Conservation (phyloP, 1,140 invertebrate genomes). For the Drosophila sulfurigaster region DNA sequence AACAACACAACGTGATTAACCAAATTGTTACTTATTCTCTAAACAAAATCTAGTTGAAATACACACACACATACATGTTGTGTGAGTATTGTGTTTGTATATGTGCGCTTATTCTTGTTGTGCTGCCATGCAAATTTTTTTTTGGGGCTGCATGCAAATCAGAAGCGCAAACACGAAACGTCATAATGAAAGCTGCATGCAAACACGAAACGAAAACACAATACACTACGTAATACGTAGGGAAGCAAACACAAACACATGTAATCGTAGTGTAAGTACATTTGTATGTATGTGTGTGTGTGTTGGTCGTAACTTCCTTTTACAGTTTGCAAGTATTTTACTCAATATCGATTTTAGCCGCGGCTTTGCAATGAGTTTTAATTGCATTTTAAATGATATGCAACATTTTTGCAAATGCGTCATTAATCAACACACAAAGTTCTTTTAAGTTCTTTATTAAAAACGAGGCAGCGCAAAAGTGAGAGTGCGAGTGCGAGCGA, state of each 20-base stretch:
- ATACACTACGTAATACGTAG: not conserved
- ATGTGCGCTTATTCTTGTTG: constrained; percentile 24
- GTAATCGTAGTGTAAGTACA: not conserved
- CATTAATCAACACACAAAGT: constrained; percentile 33
- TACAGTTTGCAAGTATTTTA: constrained; percentile 10
- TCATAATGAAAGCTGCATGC: constrained; percentile 35
- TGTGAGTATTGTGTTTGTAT: constrained; percentile 7
- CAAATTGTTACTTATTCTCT: constrained; percentile 20
- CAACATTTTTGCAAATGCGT: constrained; percentile 22
- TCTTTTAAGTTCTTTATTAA: constrained; percentile 21
- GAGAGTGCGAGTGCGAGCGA: constrained; percentile 4
- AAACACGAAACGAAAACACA: constrained; percentile 25
- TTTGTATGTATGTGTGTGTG: not conserved
- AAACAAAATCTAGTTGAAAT: not conserved
- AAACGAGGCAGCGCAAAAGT: not conserved
- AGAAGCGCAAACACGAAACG: constrained; percentile 44
- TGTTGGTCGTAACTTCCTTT: constrained; percentile 19
- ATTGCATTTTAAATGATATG: constrained; percentile 42
- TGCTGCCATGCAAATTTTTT: constrained; percentile 27
- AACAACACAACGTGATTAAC: constrained; percentile 10
- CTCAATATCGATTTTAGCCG: constrained; percentile 43
- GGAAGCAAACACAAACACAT: not conserved
- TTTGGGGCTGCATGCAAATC: constrained; percentile 46
- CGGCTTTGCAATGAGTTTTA: constrained; percentile 30
- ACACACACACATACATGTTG: not conserved